Evolutionary conservation across 2,797 vertebrate species (phyloP), one percentile per base, ranked within the genome.

Genomic region (Champsocephalus esox): DNA sequence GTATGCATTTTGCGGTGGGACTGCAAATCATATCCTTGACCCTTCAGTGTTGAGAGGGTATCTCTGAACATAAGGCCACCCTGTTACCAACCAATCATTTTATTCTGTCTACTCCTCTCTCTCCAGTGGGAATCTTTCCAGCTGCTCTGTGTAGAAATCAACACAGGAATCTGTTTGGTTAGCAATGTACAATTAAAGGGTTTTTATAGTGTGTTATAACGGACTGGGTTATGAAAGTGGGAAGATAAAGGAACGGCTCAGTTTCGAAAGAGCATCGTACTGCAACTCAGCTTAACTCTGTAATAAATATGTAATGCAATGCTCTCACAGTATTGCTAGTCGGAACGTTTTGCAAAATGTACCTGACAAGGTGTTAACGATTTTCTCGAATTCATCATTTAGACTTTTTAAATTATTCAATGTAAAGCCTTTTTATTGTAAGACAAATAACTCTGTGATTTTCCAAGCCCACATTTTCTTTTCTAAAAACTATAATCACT

Each of bases 141-240:
- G 77, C 67, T 84, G 83, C 84, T 68, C 44, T 11, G n/a, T 41
- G 48, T 62, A 75, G 75, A 61, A 81, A 86, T 91, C 81, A 83
- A 68, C 73, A 81, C 62, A 84, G 76, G 75, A 89, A 89, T 91
- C 81, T 77, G 57, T 83, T 68, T 79, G 80, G 75, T 89, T 74
- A 72, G 77, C 70, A 85, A 60, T 71, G 70, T 74, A 78, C 67
- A 86, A 86, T 77, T 81, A 87, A 48, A 84, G 81, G 69, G 58
- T 81, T 86, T 85, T 80, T 12, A 73, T 49, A 70, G 80, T 48
- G 75, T 83, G 86, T 80, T 81, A 28, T 79, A 75, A 62, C 34
- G 8, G 55, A 71, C 57, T 56, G 71, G 77, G 82, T 80, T 68
- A 79, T 71, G 21, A 84, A 82, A 77, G 55, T 3, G 6, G 46